Percentiles rank a stretch among this genome's conserved stretches.
phyloP scores from a whole-genome alignment of 2,888 invertebrate species.

The Drosophila hamatofila region DNA sequence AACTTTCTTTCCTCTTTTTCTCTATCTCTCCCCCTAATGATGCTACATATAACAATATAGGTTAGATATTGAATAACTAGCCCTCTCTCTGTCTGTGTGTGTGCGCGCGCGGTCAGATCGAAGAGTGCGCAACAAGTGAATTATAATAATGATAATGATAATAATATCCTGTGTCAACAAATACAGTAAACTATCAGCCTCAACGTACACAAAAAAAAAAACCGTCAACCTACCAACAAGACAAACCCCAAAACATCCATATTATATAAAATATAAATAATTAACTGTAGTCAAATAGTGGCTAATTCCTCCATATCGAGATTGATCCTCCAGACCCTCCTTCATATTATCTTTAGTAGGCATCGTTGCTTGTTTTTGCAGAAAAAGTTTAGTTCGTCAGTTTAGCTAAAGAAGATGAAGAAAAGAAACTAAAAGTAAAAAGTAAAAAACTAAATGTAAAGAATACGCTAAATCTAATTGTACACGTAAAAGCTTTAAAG shows the following conservation, averaged over 20 bases:
- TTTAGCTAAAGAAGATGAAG: conserved; percentile 46
- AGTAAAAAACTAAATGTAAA: conserved; percentile 57
- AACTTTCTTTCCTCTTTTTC: conserved; percentile 75
- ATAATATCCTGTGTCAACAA: conserved; percentile 33
- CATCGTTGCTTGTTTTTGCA: conserved; percentile 52
- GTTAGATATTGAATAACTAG: conserved; percentile 80
- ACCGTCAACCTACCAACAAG: conserved; percentile 50
- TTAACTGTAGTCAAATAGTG: conserved; percentile 15
- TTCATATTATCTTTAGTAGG: conserved; percentile 74
- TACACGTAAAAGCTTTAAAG: conserved; percentile 76
- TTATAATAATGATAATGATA: conserved; percentile 12
- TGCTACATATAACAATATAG: conserved; percentile 75
- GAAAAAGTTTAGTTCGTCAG: conserved; percentile 58
- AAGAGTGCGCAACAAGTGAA: conserved; percentile 37
- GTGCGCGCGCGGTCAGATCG: conserved; percentile 41
- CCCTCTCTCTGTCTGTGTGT: conserved; percentile 32
- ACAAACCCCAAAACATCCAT: conserved; percentile 40
- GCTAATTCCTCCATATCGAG: conserved; percentile 26
- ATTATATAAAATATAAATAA: conserved; percentile 15
- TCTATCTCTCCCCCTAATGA: conserved; percentile 65
- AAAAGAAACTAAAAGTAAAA: conserved; percentile 39
- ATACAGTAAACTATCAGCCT: conserved; percentile 51
- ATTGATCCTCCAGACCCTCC: conserved; percentile 36
- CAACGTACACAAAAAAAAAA: conserved; percentile 29
- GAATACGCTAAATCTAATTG: conserved; percentile 65